Conservation (phyloP, 1,140 invertebrate species). For the Leucophenga varia region DNA sequence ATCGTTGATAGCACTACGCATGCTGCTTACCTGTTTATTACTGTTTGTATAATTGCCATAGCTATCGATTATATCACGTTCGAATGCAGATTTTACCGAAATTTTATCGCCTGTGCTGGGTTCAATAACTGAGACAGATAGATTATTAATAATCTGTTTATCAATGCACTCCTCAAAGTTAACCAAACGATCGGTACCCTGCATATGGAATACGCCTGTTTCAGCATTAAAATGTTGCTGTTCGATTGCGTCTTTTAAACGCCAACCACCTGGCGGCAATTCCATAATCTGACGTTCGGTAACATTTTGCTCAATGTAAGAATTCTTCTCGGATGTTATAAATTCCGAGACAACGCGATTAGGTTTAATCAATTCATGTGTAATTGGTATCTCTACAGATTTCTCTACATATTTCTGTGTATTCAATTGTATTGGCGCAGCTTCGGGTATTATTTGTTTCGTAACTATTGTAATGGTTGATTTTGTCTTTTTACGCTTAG, state of each 20-base stretch:
- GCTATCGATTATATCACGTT: constrained; percentile 75
- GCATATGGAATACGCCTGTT: constrained; percentile 83
- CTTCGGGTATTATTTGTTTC: constrained; percentile 47
- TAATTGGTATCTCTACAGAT: constrained; percentile 43
- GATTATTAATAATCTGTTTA: constrained; percentile 79
- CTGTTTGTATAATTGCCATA: constrained; percentile 71
- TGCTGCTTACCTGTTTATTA: constrained; percentile 62
- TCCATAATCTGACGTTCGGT: constrained; percentile 62
- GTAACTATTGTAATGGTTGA: constrained; percentile 56
- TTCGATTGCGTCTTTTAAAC: constrained; percentile 73
- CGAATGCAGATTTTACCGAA: constrained; percentile 72
- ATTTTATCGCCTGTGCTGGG: constrained; percentile 69
- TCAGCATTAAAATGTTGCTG: constrained; percentile 76
- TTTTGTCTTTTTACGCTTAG: constrained; percentile 54
- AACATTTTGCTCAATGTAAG: constrained; percentile 41
- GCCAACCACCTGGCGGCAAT: constrained; percentile 81
- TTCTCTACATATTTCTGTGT: constrained; percentile 55
- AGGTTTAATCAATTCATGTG: constrained; percentile 48
- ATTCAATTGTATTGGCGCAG: constrained; percentile 56
- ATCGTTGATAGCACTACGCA: constrained; percentile 78
- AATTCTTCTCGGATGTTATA: constrained; percentile 53
- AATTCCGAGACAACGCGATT: constrained; percentile 58
- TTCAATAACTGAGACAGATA: constrained; percentile 78
- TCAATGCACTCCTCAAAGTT: constrained; percentile 86
- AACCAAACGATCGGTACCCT: constrained; percentile 79